These are phyloP conservation scores for Plutella xylostella DNA, from an alignment of 2,888 invertebrate species.

Conservation along the genomic window DNA sequence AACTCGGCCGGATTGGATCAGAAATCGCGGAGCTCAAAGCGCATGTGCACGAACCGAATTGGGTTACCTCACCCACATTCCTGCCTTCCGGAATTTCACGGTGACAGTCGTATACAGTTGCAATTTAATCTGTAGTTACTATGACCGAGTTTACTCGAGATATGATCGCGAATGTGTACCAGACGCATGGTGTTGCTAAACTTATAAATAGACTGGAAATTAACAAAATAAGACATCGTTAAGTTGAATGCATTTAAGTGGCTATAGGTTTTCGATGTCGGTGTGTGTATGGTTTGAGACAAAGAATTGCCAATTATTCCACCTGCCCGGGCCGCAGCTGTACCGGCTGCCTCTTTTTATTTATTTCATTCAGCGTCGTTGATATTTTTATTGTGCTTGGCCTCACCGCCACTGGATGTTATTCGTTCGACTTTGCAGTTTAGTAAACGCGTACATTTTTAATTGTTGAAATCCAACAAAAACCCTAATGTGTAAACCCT, in stretches of 20 bases:
- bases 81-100: slow-evolving; percentile 61
- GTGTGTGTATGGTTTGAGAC: slow-evolving; percentile 48
- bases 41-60: slow-evolving; percentile 58
- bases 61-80: slow-evolving; percentile 64
- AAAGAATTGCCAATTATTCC: slow-evolving; percentile 69
- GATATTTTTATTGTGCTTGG: slow-evolving; percentile 64
- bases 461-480: too few relatives aligned
- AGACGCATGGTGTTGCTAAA: not conserved
- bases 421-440: slow-evolving; percentile 14
- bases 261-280: slow-evolving; percentile 42
- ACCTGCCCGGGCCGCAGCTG: slow-evolving; percentile 65
- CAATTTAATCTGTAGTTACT: slow-evolving; percentile 36
- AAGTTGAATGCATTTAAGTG: slow-evolving; percentile 39
- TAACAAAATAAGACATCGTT: slow-evolving; percentile 38
- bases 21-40: slow-evolving; percentile 50
- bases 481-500: too few relatives aligned
- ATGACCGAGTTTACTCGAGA: slow-evolving; percentile 22
- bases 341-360: slow-evolving; percentile 61
- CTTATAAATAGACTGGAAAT: not conserved
- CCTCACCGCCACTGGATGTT: slow-evolving; percentile 26
- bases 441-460: too few relatives aligned
- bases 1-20: slow-evolving; percentile 45
- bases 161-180: not conserved
- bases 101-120: slow-evolving; percentile 31
- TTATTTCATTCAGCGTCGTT: slow-evolving; percentile 63